Evolutionary conservation across 2,888 invertebrate genomes (phyloP), one percentile per base, ranked within the genome.

Genomic region (Eristalinus sepulchralis): DNA sequence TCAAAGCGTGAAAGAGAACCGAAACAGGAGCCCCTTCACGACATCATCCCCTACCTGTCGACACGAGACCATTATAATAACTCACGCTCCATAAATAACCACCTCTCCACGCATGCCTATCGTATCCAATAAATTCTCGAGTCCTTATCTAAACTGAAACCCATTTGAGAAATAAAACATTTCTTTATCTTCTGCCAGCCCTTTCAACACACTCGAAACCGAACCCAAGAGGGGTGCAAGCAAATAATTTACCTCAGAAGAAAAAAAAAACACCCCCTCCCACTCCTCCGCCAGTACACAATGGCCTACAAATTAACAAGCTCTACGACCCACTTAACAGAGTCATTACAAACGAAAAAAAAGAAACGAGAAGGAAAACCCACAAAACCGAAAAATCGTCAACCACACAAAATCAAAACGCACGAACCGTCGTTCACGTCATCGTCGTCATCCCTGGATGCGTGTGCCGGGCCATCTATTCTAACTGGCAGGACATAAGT

Each of bases 291-390:
- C 39, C 20, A 3, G 64, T 36, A 36, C 4, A 36, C 33, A 22
- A 53, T 59, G 34, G 60, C 22, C 57, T 39, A 72, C 64, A 82
- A 82, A 78, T 85, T 82, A 85, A 85, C 85, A 78, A 78, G 72
- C 73, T 73, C 72, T 73, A 85, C 82, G 82, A 73, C 82, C 85
- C 85, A 85, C 85, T 85, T 82, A 85, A 82, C 85, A 77, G 59
- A 77, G 82, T 73, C 82, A 85, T 85, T 85, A 72, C 39, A 55
- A 68, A 84, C 34, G 64, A 11, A 63, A 62, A 60, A 60, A 64
- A 59, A 73, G 22, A 9, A 47, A 33, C 66, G 60, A 64, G 20
- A n/a, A 36, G 60, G 34, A 64, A 68, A 67, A 62, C 24, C 34
- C 39, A 31, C 34, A 24, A 34, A 24, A 64, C 27, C 31, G 39